Conservation (phyloP, 2,888 invertebrate genomes). For the Chamaedrilus cognettii region DNA sequence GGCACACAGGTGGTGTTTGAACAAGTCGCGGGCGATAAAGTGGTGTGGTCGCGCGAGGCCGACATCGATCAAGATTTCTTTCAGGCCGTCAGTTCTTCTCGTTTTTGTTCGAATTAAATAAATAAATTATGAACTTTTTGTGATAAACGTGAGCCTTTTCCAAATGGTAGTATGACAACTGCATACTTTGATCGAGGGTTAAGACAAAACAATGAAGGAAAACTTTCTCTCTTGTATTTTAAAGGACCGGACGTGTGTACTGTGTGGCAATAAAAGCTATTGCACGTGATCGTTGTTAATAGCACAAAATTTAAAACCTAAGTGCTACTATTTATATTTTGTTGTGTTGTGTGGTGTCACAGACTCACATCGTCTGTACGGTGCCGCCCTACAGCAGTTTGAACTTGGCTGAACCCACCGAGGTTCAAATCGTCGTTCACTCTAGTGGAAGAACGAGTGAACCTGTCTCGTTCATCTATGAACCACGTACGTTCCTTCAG, state of each 20-base stretch:
- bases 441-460: conserved; percentile 59
- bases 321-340: background rate
- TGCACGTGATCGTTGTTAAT: background rate
- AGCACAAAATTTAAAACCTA: background rate
- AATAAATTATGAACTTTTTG: too few relatives aligned
- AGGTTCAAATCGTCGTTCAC: conserved; percentile 54
- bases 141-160: too few relatives aligned
- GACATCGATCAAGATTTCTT: conserved; percentile 58
- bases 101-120: too few relatives aligned
- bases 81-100: conserved; percentile 49
- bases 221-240: too few relatives aligned
- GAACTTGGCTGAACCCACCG: conserved; percentile 43
- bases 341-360: too few relatives aligned
- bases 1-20: conserved; percentile 58
- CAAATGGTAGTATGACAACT: too few relatives aligned
- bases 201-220: too few relatives aligned
- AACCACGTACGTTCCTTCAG: conserved; percentile 48
- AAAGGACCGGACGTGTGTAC: background rate
- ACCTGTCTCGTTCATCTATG: conserved; percentile 56
- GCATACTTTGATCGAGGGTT: too few relatives aligned
- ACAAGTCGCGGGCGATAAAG: conserved; percentile 46
- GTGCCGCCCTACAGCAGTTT: conserved; percentile 56
- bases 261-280: background rate
- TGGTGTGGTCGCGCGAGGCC: conserved; percentile 59
- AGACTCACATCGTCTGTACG: conserved; percentile 61